phyloP scores from a whole-genome alignment of 2,888 invertebrate genomes.

The Maniola hyperantus region DNA sequence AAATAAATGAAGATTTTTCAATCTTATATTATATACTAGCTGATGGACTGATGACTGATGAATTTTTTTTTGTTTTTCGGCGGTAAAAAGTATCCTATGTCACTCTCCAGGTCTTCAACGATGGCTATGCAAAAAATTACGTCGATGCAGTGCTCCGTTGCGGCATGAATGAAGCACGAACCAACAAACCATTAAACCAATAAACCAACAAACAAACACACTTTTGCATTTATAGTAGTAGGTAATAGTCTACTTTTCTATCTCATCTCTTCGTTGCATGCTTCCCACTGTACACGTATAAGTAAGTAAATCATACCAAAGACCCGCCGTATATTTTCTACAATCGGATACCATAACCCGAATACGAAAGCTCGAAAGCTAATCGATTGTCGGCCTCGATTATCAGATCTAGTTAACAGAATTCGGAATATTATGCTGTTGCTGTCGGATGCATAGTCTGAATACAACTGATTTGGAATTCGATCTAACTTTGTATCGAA shows the following conservation, averaged over 20 bases:
- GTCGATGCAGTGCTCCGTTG: too few relatives aligned
- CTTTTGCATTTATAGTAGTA: too few relatives aligned
- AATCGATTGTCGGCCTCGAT: conserved; percentile 5
- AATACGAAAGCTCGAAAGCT: conserved; percentile 3
- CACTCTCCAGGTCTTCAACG: too few relatives aligned
- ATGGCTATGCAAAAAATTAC: too few relatives aligned
- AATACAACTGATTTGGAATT: conserved; percentile 9
- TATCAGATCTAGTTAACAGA: conserved; percentile 12
- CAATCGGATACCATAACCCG: not conserved
- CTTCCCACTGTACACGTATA: not conserved
- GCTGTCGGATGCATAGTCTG: conserved; percentile 1
- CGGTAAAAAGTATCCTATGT: too few relatives aligned
- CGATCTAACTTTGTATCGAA: not conserved
- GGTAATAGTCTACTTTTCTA: not conserved
- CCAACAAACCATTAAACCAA: too few relatives aligned
- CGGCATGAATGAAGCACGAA: too few relatives aligned
- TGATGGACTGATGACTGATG: too few relatives aligned
- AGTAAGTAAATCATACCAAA: not conserved
- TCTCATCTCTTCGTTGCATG: not conserved
- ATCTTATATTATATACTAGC: too few relatives aligned
- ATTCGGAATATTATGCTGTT: conserved; percentile 10
- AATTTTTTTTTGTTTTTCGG: too few relatives aligned
- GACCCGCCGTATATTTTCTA: not conserved
- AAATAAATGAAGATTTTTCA: not conserved
- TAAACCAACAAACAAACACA: too few relatives aligned